Percentiles rank a stretch among this genome's conserved stretches.
These are phyloP conservation scores for Ctenosaura bakeri DNA, from an alignment of 2,797 vertebrate species.

Conservation along the genomic window DNA sequence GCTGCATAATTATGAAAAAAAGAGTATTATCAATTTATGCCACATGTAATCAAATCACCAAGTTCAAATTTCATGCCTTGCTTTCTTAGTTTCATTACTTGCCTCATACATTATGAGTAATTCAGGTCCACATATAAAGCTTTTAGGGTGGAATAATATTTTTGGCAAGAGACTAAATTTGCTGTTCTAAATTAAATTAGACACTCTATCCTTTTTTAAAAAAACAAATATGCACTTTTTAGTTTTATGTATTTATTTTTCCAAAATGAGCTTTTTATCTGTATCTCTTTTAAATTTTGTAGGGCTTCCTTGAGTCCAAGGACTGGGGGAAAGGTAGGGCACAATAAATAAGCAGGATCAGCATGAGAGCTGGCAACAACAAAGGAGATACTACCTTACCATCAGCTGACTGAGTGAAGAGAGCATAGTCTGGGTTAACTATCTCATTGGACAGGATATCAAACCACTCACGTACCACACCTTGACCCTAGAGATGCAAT, in stretches of 20 bases:
- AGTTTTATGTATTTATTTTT: too few species aligned
- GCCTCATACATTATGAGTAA: not conserved
- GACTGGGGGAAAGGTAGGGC: too few species aligned
- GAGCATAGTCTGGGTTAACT: slow-evolving; percentile 97
- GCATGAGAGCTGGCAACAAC: not conserved
- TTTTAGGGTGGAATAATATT: not conserved
- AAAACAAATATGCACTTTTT: too few species aligned
- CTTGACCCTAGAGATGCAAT: slow-evolving; percentile 89
- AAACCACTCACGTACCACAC: slow-evolving; percentile 98
- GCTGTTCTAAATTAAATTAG: not conserved
- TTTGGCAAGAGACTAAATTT: not conserved
- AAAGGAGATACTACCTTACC: slow-evolving; percentile 82
- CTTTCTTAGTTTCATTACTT: not conserved
- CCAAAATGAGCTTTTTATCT: too few species aligned
- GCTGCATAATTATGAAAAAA: not conserved
- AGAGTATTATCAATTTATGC: too few species aligned
- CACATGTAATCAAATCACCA: not conserved
- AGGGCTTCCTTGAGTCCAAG: too few species aligned
- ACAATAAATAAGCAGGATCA: too few species aligned
- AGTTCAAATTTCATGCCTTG: not conserved
- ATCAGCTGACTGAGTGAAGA: slow-evolving; percentile 98
- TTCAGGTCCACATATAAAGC: not conserved
- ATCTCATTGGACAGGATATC: slow-evolving; percentile 99
- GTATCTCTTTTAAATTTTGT: too few species aligned
- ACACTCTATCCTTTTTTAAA: too few species aligned